Conservation (phyloP, 2,113 vertebrate genomes). For the Copsychus sechellarum region DNA sequence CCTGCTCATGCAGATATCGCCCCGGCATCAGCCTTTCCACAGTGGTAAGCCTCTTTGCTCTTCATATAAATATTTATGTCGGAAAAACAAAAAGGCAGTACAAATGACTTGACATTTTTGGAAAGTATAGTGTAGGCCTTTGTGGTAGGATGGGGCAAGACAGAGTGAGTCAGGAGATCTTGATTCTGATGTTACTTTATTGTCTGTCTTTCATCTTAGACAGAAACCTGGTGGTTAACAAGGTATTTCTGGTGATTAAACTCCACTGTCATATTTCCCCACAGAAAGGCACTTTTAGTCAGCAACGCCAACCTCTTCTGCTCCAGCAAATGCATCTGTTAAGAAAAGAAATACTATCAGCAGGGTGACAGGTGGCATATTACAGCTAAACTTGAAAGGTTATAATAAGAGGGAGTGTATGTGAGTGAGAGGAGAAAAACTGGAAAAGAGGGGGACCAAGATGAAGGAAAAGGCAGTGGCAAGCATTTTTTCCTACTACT, state of each 20-base stretch:
- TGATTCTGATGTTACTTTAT: background rate
- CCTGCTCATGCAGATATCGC: background rate
- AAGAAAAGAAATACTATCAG: slow-evolving; percentile 42
- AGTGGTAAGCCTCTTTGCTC: background rate
- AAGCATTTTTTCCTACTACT: background rate
- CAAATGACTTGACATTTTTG: background rate
- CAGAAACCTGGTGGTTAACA: background rate
- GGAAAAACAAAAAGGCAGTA: background rate
- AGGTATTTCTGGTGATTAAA: background rate
- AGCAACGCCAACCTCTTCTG: background rate
- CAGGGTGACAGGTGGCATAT: slow-evolving; percentile 44
- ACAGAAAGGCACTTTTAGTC: background rate
- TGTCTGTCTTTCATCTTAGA: background rate
- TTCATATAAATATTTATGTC: background rate
- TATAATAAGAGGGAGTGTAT: background rate
- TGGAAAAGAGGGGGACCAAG: background rate
- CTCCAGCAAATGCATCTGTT: slow-evolving; percentile 4
- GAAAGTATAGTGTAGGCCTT: background rate
- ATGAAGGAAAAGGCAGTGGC: background rate
- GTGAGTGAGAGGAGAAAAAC: background rate
- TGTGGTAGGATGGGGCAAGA: background rate
- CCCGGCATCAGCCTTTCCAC: background rate
- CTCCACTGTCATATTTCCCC: background rate
- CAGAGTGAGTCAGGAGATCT: background rate
- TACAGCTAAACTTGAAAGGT: background rate